phyloP scores from a whole-genome alignment of 2,797 vertebrate genomes.

The Cossypha dichroa region DNA sequence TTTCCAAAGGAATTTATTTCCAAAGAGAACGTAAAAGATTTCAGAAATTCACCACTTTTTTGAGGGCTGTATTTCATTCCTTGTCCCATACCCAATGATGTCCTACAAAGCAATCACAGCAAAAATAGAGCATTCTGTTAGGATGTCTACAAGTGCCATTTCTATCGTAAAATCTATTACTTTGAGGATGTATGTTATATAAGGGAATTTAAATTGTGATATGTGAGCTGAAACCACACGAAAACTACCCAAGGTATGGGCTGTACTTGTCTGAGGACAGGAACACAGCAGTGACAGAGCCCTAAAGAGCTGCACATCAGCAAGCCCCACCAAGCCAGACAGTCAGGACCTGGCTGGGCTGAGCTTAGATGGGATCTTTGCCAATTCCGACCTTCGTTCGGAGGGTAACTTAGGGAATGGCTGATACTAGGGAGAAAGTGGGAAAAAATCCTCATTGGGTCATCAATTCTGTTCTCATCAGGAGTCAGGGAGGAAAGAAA shows the following conservation, averaged over 20 bases:
- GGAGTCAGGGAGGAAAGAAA: not conserved
- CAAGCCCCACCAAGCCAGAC: not conserved
- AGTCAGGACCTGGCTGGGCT: not conserved
- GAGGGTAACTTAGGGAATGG: not conserved
- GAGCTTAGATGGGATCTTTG: not conserved
- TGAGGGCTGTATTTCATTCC: not conserved
- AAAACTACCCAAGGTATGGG: accelerated
- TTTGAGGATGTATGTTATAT: not conserved
- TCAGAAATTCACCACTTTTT: not conserved
- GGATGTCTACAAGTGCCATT: not conserved
- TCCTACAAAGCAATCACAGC: not conserved
- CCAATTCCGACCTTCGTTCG: accelerated
- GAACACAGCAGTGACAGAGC: accelerated
- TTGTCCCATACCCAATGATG: not conserved
- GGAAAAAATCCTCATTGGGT: not conserved
- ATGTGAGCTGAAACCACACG: not conserved
- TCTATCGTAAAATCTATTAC: not conserved
- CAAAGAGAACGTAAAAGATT: not conserved
- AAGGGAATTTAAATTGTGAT: not conserved
- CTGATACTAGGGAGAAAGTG: not conserved
- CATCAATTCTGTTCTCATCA: not conserved
- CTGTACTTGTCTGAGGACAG: not conserved
- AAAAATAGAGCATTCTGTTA: not conserved
- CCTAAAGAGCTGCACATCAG: not conserved
- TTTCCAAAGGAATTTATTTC: not conserved